Percentiles rank a stretch among this genome's conserved stretches.
Evolutionary conservation across 1,140 invertebrate genomes (phyloP).

Genomic region (Pogonomyrmex californicus): DNA sequence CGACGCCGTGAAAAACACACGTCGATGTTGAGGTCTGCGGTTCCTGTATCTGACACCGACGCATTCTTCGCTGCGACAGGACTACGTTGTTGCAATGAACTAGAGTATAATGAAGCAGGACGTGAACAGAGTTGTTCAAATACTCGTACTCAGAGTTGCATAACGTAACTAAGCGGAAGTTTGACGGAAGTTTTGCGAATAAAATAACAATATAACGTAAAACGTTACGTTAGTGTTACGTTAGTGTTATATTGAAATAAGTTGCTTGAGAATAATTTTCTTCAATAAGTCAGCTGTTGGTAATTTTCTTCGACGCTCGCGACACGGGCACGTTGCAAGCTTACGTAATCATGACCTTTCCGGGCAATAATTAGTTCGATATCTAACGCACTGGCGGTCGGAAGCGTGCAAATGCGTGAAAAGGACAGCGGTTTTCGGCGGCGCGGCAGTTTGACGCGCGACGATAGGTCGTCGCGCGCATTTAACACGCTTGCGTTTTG

Average conservation of each 20-base stretch:
- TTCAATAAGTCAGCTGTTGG: background rate
- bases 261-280: background rate
- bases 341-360: background rate
- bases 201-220: conserved; percentile 15
- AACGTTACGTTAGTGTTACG: background rate
- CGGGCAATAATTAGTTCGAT: conserved; percentile 73
- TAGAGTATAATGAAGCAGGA: conserved; percentile 17
- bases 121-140: conserved; percentile 26
- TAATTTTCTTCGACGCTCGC: background rate
- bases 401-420: conserved; percentile 69
- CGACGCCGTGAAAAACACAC: conserved; percentile 40
- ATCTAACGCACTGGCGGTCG: conserved; percentile 56
- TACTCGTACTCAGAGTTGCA: background rate
- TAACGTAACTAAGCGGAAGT: background rate
- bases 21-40: conserved; percentile 36
- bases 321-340: background rate
- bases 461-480: conserved; percentile 37
- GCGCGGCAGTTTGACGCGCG: conserved; percentile 53
- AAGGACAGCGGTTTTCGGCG: conserved; percentile 75
- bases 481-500: conserved; percentile 70
- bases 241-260: background rate
- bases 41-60: conserved; percentile 27
- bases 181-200: conserved; percentile 1
- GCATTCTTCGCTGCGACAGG: conserved; percentile 34
- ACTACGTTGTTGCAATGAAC: background rate